Base-by-base conservation (phyloP, 2,113 vertebrate species). In the Forbesichthys agassizii region DNA sequence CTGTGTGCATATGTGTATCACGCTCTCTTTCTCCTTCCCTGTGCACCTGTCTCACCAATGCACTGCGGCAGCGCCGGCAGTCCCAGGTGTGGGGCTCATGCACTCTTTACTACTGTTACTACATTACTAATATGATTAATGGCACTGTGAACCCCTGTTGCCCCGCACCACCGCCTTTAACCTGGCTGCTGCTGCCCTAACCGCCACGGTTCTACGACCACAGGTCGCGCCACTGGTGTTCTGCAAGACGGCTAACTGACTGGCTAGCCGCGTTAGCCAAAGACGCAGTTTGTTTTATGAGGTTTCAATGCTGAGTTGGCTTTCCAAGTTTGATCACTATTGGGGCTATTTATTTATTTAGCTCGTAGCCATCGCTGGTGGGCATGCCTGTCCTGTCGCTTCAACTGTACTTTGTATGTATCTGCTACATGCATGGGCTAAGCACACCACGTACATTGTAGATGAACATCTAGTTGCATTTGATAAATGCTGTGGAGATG, bases 31-130 rank as follows among this genome's bases (percentile, higher is more conserved):
- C 53, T 78, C 67, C 64, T 58, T 81, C 12, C 16, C 33, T 64
- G 11, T 64, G 27, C 52, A 48, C 53, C 49, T 54, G 69, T 83
- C 71, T 89, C 79, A 5, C 66, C 61, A 83, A 88, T 88, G 76
- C 85, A 82, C 83, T 88, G 78, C 73, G 84, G 66, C 88, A 91
- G 89, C 84, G 88, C 88, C 70, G 85, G 82, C 73, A 89, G 89
- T 88, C 87, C 88, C 89, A 91, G 89, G 89, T 91, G 83, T 91
- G 89, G 89, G 88, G 71, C 74, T 78, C 71, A 27, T 61, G 76
- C 71, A 77, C 58, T 57, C 54, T 61, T 52, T 63, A 71, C 69
- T 51, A 68, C 12, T 78, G 64, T 27, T 59, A 33, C 58, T 66
- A 16, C 55, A 66, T 60, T 86, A 90, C 88, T 91, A 89, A 88